Evolutionary conservation across 2,888 invertebrate genomes (phyloP).

Genomic region (Phytoseiulus persimilis): DNA sequence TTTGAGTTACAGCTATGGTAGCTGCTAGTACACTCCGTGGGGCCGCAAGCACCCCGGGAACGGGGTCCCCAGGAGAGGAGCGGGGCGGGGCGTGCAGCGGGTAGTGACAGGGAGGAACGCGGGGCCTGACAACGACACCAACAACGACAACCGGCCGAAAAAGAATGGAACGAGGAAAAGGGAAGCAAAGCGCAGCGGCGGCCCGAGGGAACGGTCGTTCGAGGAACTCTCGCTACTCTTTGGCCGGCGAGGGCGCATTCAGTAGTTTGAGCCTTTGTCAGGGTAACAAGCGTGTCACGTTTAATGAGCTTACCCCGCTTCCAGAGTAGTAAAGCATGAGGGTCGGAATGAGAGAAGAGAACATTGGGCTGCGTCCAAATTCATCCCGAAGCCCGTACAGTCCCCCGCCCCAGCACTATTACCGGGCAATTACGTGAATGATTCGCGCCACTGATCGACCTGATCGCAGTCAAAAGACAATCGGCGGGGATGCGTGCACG

Average conservation of each 20-base stretch:
- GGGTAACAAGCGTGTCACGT: conserved; percentile 32
- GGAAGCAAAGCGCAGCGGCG: not conserved
- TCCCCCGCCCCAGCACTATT: not conserved
- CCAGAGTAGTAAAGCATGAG: not conserved
- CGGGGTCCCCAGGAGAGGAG: no score
- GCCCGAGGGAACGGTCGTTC: not conserved
- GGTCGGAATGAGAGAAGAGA: not conserved
- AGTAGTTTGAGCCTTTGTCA: conserved; percentile 18
- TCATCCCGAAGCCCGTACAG: not conserved
- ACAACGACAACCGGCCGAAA: not conserved
- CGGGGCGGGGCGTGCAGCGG: not conserved
- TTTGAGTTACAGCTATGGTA: not conserved
- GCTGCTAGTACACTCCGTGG: not conserved
- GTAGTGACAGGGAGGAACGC: no score
- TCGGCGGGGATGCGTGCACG: no score
- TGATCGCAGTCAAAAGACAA: no score
- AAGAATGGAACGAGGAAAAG: not conserved
- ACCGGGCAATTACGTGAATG: not conserved
- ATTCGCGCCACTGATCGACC: not conserved
- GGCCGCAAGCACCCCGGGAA: not conserved
- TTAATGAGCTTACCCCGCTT: conserved; percentile 35
- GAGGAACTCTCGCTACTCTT: not conserved
- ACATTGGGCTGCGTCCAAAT: not conserved
- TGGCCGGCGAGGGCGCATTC: not conserved
- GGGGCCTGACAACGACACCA: not conserved